phyloP scores from a whole-genome alignment of 2,113 vertebrate species.

The Marcusenius ussheri region DNA sequence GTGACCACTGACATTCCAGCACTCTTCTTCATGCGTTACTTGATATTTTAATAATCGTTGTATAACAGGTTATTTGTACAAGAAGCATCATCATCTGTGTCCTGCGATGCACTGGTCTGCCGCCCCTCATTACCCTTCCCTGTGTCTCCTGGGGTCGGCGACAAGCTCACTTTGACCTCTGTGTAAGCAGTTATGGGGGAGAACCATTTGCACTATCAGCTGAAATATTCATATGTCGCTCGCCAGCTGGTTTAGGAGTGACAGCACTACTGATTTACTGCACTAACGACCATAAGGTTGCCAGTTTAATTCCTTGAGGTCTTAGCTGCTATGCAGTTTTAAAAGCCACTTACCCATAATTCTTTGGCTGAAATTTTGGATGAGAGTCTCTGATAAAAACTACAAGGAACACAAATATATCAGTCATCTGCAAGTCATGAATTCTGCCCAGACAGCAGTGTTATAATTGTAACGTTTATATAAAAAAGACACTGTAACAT shows the following conservation, averaged over 20 bases:
- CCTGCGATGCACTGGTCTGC: not conserved
- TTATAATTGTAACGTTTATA: slow-evolving; percentile 48
- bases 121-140: not conserved
- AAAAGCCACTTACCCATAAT: slow-evolving; percentile 3
- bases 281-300: not conserved
- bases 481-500: slow-evolving; percentile 50
- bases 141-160: not conserved
- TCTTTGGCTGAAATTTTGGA: not conserved
- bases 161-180: not conserved
- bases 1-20: not conserved
- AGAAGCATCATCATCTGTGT: not conserved
- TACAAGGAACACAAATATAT: not conserved
- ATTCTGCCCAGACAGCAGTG: slow-evolving; percentile 29
- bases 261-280: not conserved
- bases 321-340: not conserved
- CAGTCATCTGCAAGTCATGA: not conserved
- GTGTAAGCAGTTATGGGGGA: too few relatives aligned
- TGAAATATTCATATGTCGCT: not conserved
- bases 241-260: not conserved
- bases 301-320: not conserved
- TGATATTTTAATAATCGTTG: not conserved
- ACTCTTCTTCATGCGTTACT: not conserved
- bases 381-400: not conserved
- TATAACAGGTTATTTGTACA: not conserved
- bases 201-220: not conserved